phyloP scores from a whole-genome alignment of 2,888 invertebrate species.

The Coleophora flavipennella region DNA sequence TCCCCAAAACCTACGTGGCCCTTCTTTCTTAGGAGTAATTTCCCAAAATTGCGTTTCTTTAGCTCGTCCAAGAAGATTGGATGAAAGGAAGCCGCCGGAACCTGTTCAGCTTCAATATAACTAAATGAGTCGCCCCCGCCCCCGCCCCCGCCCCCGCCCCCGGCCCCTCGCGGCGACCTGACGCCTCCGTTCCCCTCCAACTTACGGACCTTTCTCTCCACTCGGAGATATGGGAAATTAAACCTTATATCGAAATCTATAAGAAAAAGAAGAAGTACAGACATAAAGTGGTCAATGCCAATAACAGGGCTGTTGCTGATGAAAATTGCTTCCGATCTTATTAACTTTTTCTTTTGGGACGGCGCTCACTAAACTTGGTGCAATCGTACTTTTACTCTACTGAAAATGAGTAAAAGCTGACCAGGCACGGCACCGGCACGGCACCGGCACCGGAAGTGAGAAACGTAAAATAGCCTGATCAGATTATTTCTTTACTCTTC shows the following conservation, averaged over 20 bases:
- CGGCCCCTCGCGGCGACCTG: conserved; percentile 9
- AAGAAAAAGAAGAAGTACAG: not conserved
- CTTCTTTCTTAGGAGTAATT: no score
- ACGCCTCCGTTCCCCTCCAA: conserved; percentile 3
- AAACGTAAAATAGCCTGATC: no score
- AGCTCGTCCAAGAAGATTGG: not conserved
- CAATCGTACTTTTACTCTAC: no score
- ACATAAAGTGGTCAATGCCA: conserved; percentile 6
- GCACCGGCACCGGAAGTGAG: no score
- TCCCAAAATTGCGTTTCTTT: no score
- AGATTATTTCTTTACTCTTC: no score
- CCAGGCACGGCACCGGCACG: no score
- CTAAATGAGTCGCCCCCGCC: conserved; percentile 33
- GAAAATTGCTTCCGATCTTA: conserved; percentile 44
- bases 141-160: conserved; percentile 13
- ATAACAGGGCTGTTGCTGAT: conserved; percentile 29
- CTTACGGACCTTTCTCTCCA: conserved; percentile 19
- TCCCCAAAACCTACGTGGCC: no score
- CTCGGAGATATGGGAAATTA: conserved; percentile 4
- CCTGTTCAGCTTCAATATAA: conserved; percentile 30
- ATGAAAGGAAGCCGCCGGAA: conserved; percentile 4
- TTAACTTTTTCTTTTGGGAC: conserved; percentile 31
- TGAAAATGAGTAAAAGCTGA: no score
- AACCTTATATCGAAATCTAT: no score
- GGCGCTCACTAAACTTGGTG: conserved; percentile 5